phyloP scores from a whole-genome alignment of 92 coral and sea anemone genomes.

The Bergia sp. region DNA sequence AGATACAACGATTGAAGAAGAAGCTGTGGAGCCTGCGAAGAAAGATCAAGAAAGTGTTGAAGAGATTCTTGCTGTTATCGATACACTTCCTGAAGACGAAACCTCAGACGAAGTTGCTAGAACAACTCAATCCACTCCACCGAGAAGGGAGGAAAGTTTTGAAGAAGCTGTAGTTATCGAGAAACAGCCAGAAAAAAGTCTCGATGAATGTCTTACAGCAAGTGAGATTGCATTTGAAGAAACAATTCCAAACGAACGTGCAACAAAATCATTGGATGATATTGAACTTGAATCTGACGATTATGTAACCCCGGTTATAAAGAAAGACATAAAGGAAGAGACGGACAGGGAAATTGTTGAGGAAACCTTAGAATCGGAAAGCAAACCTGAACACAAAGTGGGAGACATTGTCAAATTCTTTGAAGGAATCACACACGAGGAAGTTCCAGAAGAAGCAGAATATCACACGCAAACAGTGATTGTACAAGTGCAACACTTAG shows the following conservation, averaged over 20 bases:
- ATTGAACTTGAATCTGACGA: neutral
- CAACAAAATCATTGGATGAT: neutral
- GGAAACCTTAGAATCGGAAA: slow-evolving; percentile 16
- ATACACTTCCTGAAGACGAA: slow-evolving; percentile 36
- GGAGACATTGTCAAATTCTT: slow-evolving; percentile 31
- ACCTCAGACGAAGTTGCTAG: neutral
- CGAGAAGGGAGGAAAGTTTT: neutral
- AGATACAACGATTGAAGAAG: neutral
- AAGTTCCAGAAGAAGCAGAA: neutral
- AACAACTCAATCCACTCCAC: neutral
- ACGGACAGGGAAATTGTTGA: neutral
- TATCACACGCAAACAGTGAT: neutral
- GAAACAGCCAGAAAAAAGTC: slow-evolving; percentile 7
- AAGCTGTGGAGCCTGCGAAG: neutral
- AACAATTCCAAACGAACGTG: neutral
- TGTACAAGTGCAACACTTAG: neutral
- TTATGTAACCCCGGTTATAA: neutral
- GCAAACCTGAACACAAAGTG: slow-evolving; percentile 27
- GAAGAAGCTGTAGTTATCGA: slow-evolving; percentile 18
- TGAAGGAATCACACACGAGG: slow-evolving; percentile 32
- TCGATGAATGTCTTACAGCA: neutral
- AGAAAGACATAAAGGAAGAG: neutral
- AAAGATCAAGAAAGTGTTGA: slow-evolving; percentile 23
- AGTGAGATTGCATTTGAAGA: slow-evolving; percentile 15
- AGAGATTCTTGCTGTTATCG: slow-evolving; percentile 28